Evolutionary conservation across 1,140 invertebrate species (phyloP).

Genomic region (Leptopilina clavipes): DNA sequence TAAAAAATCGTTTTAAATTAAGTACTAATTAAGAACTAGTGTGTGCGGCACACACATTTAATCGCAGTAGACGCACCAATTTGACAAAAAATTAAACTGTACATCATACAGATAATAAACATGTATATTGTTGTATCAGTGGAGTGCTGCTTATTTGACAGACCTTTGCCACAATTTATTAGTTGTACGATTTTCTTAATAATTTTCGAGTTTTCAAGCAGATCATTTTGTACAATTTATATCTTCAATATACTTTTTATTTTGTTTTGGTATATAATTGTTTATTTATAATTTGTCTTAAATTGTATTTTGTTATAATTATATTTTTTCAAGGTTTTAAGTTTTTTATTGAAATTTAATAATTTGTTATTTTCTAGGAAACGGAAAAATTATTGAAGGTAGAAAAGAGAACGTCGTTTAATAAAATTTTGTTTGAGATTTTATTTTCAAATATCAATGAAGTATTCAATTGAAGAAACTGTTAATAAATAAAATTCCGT

Average conservation of each 20-base stretch:
- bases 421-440: constrained; percentile 64
- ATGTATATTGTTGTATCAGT: constrained; percentile 70
- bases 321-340: neutral
- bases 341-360: no score
- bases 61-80: constrained; percentile 57
- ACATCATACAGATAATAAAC: constrained; percentile 73
- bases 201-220: no score
- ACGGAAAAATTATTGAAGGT: constrained; percentile 25
- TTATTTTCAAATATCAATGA: constrained; percentile 65
- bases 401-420: constrained; percentile 42
- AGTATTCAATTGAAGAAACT: constrained; percentile 55
- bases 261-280: no score
- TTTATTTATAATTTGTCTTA: no score
- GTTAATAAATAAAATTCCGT: constrained; percentile 62
- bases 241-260: neutral
- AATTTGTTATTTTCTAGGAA: neutral
- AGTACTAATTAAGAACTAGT: constrained; percentile 17
- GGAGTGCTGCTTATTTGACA: constrained; percentile 45
- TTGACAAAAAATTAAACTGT: constrained; percentile 52
- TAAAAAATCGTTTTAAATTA: constrained; percentile 42
- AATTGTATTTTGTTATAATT: no score
- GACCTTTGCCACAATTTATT: constrained; percentile 28
- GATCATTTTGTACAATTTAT: no score
- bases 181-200: neutral
- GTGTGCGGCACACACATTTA: constrained; percentile 49